phyloP scores from a whole-genome alignment of 2,888 invertebrate species.

The Diaprepes abbreviatus region DNA sequence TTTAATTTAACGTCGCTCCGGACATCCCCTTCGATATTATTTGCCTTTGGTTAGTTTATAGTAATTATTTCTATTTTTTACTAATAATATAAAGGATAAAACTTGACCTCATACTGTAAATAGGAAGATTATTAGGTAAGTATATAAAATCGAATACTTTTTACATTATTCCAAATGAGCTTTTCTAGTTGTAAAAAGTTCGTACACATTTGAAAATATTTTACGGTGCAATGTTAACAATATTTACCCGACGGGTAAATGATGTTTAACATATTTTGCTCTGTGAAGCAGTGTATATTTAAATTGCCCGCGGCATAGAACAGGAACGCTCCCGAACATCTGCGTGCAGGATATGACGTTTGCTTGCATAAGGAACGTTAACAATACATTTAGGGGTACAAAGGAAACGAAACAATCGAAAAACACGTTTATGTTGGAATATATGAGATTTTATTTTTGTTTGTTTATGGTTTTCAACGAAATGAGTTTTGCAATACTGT shows the following conservation, averaged over 20 bases:
- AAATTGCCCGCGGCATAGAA: conserved; percentile 15
- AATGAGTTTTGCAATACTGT: background rate
- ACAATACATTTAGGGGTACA: conserved; percentile 49
- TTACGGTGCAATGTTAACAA: too few relatives aligned
- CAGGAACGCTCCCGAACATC: conserved; percentile 36
- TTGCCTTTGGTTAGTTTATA: too few relatives aligned
- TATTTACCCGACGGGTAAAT: background rate
- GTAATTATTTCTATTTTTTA: too few relatives aligned
- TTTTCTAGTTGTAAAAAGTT: too few relatives aligned
- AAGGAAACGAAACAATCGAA: conserved; percentile 49
- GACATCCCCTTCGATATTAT: too few relatives aligned
- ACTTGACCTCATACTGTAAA: too few relatives aligned
- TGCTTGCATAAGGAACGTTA: conserved; percentile 41
- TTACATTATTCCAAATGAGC: too few relatives aligned
- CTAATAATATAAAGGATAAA: too few relatives aligned
- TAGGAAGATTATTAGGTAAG: too few relatives aligned
- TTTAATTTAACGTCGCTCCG: too few relatives aligned
- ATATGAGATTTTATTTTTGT: conserved; percentile 33
- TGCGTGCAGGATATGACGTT: conserved; percentile 41
- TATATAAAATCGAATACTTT: too few relatives aligned
- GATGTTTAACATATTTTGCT: conserved; percentile 5
- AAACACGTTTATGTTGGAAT: conserved; percentile 46
- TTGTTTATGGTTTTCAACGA: conserved; percentile 10
- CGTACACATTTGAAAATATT: too few relatives aligned
- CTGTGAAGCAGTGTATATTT: conserved; percentile 25